phyloP scores from a whole-genome alignment of 2,113 vertebrate species.

The Epinephelus cyanopodus region DNA sequence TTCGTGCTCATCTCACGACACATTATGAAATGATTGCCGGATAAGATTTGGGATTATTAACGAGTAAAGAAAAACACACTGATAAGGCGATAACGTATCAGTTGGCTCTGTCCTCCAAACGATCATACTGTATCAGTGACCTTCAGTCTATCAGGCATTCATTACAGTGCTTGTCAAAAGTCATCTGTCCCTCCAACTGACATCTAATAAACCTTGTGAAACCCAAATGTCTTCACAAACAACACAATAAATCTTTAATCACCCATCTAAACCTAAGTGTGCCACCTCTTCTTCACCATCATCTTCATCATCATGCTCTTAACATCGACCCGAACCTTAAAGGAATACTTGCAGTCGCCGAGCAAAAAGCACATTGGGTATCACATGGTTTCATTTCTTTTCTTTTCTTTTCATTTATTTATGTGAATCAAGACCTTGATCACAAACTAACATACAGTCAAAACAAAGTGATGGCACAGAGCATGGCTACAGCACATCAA shows the following conservation, averaged over 20 bases:
- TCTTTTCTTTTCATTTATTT: too few relatives aligned
- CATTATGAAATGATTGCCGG: neutral
- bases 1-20: neutral
- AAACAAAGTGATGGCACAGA: too few relatives aligned
- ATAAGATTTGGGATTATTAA: slow-evolving; percentile 52
- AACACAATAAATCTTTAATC: neutral
- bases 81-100: slow-evolving; percentile 23
- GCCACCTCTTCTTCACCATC: too few relatives aligned
- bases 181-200: neutral
- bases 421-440: too few relatives aligned
- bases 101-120: neutral
- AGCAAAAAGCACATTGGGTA: neutral
- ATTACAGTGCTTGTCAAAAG: neutral
- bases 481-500: too few relatives aligned
- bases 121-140: neutral
- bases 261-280: neutral
- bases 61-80: neutral
- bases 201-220: neutral
- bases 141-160: neutral
- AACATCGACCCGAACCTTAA: neutral
- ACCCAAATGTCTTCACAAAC: neutral
- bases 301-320: neutral
- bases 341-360: neutral
- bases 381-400: too few relatives aligned
- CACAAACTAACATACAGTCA: too few relatives aligned